Conservation (phyloP, 2,113 vertebrate genomes). For the Propithecus coquereli region DNA sequence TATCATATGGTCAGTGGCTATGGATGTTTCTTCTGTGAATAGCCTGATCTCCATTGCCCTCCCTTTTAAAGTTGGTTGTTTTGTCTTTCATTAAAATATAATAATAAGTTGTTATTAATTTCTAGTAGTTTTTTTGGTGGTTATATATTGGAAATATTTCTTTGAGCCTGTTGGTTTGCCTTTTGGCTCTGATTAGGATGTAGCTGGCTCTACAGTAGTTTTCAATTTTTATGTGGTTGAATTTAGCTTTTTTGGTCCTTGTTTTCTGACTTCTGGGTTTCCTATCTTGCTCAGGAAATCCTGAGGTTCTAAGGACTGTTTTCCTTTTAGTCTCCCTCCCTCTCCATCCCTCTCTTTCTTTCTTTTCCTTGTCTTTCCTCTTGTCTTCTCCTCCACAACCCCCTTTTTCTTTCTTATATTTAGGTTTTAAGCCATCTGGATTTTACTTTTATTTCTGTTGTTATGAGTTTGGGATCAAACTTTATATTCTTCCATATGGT, state of each 20-base stretch:
- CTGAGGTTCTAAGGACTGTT: background rate
- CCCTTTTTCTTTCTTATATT: background rate
- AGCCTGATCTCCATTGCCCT: too few relatives aligned
- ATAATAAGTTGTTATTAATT: too few relatives aligned
- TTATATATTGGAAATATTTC: background rate
- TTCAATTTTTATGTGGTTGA: background rate
- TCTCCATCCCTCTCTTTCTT: background rate
- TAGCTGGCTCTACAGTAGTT: background rate
- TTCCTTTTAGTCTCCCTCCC: background rate
- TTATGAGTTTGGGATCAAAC: background rate
- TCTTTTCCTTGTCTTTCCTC: too few relatives aligned
- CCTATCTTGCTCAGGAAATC: background rate
- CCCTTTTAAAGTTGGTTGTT: too few relatives aligned
- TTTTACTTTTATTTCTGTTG: slow-evolving; percentile 19
- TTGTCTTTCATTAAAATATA: too few relatives aligned
- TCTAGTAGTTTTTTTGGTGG: background rate
- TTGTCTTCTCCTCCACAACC: too few relatives aligned
- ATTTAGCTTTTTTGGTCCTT: background rate
- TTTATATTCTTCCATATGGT: background rate
- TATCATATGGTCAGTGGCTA: too few relatives aligned
- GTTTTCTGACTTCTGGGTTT: background rate
- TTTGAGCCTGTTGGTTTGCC: background rate
- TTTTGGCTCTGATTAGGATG: background rate
- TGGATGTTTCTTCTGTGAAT: too few relatives aligned
- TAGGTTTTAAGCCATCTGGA: background rate